Evolutionary conservation across 53 echinoderm and acorn worm species (phyloP), one percentile per base, ranked within the genome.

Genomic region (Henricia sp.): DNA sequence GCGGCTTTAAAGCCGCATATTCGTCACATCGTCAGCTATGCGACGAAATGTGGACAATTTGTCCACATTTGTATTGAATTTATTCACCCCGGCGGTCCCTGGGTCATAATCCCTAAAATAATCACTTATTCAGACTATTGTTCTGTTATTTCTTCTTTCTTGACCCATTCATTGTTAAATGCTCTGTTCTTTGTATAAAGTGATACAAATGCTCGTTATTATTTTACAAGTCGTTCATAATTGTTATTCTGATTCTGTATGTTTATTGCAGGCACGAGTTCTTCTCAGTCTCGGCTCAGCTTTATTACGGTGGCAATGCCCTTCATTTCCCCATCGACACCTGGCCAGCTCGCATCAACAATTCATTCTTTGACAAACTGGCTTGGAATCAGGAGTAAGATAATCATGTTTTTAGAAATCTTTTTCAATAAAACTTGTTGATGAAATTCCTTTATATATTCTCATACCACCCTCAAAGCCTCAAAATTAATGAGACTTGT

Each of bases 341-440:
- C 11, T 90, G 88, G 92, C 94, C 92, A 0, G 60, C 89, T 33
- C 86, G 86, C 10, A 86, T 92, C 12, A 77, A 90, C 43, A 92
- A 60, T 34, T 82, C 88, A 37, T 95, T 99, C 71, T 99, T 99
- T 70, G 91, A 92, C 42, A 99, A 90, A 60, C 71, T 95, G 40
- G 84, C 91, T 20, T 95, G 92, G 92, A 85, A 88, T 28, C 82
- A 88, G 43, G 85, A 92, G 92, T 92, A 88, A 92, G 92, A 13
- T 23, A 20, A 20, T 3, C 3, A 56, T 56, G 8, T 58, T 58
- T 6, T 25, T 25, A 28, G 58, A 4, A 3, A 23, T 30, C 28
- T 58, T 58, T 4, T 23, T 11, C 4, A 17, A 53, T 4, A 1
- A 6, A 20, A 14, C 19, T n/a, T n/a, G n/a, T n/a, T n/a, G n/a